Evolutionary conservation across 2,888 invertebrate species (phyloP), one percentile per base, ranked within the genome.

Genomic region (Glomeris marginata): DNA sequence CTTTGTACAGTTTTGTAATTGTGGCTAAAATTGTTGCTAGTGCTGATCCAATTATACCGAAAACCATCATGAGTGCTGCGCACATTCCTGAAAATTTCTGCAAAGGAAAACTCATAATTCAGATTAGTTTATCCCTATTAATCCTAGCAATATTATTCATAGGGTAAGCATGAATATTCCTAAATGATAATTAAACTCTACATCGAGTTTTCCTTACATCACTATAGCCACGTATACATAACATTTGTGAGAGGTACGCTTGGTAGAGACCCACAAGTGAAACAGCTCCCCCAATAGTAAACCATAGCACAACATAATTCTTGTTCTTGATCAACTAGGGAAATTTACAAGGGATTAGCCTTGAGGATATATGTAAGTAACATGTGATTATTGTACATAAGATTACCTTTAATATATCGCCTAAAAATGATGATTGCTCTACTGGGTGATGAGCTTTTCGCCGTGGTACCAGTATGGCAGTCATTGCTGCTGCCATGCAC

Each of bases 191-290:
- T n/a, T n/a, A n/a, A n/a, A n/a, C n/a, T n/a, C n/a, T n/a, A n/a
- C n/a, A 38, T 10, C n/a, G n/a, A 5, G 35, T 46, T 15, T 18
- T 37, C 38, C 65, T 60, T 57, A 66, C 64, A 62, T 70, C 68
- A 34, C 60, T 53, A 56, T 72, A 72, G 13, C 69, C 69, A 50
- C 63, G 60, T 0, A 69, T 64, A 59, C 71, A 71, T 20, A 72
- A 59, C 10, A 70, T 66, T 52, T 72, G 71, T 52, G 71, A 68
- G 3, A 71, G 55, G 45, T 71, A 65, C 22, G 71, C 69, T 45
- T 68, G 65, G 15, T 70, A 56, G 11, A 67, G 60, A 44, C 69
- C 70, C 56, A 72, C 68, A 5, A 70, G 57, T 4, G 69, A 72
- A 45, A 72, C 59, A 2, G 70, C 71, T 2, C 64, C 58, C 15